Evolutionary conservation across 2,113 vertebrate species (phyloP).

Genomic region (Nerophis lumbriciformis): DNA sequence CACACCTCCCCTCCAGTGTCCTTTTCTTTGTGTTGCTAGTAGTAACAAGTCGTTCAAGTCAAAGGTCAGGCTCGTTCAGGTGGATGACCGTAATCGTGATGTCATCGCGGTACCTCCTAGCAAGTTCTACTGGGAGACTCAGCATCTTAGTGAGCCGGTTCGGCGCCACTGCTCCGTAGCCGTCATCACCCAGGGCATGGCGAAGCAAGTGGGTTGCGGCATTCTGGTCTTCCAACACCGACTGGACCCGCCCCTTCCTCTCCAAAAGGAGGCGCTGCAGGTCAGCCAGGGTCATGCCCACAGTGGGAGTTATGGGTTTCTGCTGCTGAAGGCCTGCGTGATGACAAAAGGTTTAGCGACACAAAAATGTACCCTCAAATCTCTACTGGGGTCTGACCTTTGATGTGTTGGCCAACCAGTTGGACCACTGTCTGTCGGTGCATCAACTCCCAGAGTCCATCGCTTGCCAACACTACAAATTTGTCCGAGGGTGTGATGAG

Average conservation of each 20-base stretch:
- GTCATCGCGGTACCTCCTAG: conserved; percentile 64
- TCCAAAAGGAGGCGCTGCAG: conserved; percentile 56
- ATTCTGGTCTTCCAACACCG: conserved; percentile 52
- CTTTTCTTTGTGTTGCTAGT: not conserved
- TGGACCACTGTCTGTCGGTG: conserved; percentile 59
- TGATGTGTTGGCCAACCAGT: conserved; percentile 58
- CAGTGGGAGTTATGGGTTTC: conserved; percentile 32
- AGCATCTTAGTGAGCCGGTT: conserved; percentile 57
- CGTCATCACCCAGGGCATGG: conserved; percentile 59
- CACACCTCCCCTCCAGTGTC: too few relatives aligned
- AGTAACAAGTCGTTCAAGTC: not conserved
- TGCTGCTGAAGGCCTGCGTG: conserved; percentile 54
- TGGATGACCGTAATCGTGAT: conserved; percentile 62
- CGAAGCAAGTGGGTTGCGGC: conserved; percentile 54
- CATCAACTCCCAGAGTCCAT: conserved; percentile 69
- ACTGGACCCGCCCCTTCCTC: conserved; percentile 34
- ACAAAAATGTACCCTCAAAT: too few relatives aligned
- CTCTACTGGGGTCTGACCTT: conserved; percentile 26
- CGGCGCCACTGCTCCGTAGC: conserved; percentile 47
- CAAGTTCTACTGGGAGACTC: conserved; percentile 54
- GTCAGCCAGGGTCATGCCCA: conserved; percentile 34
- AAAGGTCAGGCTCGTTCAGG: conserved; percentile 48
- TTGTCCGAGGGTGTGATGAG: conserved; percentile 49
- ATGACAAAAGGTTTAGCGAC: not conserved
- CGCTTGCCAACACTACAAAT: conserved; percentile 61